These are phyloP conservation scores for Drosophila leontia DNA, from an alignment of 1,140 invertebrate species.

Conservation along the genomic window DNA sequence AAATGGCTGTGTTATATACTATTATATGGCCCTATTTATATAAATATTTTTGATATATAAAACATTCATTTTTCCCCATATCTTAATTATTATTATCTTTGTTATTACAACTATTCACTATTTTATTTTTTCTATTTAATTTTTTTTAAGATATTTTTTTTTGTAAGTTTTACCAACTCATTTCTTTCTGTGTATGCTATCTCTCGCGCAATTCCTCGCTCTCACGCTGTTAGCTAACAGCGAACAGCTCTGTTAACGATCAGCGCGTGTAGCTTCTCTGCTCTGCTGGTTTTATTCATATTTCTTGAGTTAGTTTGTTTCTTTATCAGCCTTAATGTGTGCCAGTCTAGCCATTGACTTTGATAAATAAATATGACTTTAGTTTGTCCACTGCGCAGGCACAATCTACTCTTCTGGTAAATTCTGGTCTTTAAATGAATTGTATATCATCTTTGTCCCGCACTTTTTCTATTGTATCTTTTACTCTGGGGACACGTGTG, in stretches of 20 bases:
- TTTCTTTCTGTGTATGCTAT: not conserved
- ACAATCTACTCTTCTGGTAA: conserved; percentile 11
- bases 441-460: too few relatives aligned
- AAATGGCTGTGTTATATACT: too few relatives aligned
- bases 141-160: not conserved
- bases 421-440: conserved; percentile 8
- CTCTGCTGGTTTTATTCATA: conserved; percentile 1
- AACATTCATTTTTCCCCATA: too few relatives aligned
- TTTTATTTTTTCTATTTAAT: not conserved
- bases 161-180: not conserved
- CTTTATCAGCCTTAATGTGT: conserved; percentile 23
- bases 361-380: conserved; percentile 51
- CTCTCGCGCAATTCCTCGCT: conserved; percentile 14
- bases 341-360: conserved; percentile 41
- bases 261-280: conserved; percentile 31
- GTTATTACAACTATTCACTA: too few relatives aligned
- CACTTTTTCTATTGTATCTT: not conserved
- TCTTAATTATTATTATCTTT: too few relatives aligned
- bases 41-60: too few relatives aligned
- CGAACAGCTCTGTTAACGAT: conserved; percentile 12
- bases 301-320: conserved; percentile 7
- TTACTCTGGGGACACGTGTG: conserved; percentile 5
- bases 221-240: conserved; percentile 35
- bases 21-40: too few relatives aligned
- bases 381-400: conserved; percentile 13